A percentile compares a stretch with the other conserved stretches of the same genome.
These are phyloP conservation scores for Drosophila lacteicornis DNA, from an alignment of 1,140 invertebrate genomes.

Conservation along the genomic window DNA sequence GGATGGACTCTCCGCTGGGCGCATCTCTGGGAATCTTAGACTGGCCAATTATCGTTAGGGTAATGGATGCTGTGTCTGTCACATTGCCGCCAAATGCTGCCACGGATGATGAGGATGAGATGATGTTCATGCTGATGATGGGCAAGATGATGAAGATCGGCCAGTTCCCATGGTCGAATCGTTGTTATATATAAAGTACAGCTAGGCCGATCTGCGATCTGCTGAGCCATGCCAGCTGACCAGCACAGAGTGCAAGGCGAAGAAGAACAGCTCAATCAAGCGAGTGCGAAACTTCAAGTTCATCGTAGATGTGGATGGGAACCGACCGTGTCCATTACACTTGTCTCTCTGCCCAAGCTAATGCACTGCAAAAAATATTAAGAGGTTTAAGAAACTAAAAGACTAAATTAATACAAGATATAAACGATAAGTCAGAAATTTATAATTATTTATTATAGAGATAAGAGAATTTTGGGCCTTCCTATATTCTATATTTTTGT, in stretches of 20 bases:
- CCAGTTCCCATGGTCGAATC: slow-evolving; percentile 57
- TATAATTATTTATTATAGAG: background rate
- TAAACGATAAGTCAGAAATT: background rate
- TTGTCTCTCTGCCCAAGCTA: slow-evolving; percentile 19
- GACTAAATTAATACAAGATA: too few relatives aligned
- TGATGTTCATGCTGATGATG: too few relatives aligned
- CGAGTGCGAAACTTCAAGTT: slow-evolving; percentile 56
- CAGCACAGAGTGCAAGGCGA: slow-evolving; percentile 29
- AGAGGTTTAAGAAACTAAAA: too few relatives aligned
- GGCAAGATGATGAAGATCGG: slow-evolving; percentile 28
- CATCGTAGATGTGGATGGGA: slow-evolving; percentile 51
- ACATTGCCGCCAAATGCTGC: slow-evolving; percentile 30
- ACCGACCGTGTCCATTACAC: slow-evolving; percentile 67
- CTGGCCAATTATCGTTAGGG: slow-evolving; percentile 48
- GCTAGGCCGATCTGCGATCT: slow-evolving; percentile 66
- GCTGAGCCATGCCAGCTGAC: slow-evolving; percentile 55
- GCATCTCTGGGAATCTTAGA: slow-evolving; percentile 12
- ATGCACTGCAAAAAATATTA: slow-evolving; percentile 1
- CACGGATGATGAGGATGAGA: slow-evolving; percentile 23
- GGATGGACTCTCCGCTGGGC: too few relatives aligned
- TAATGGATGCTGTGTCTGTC: slow-evolving; percentile 53
- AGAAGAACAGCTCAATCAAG: slow-evolving; percentile 79
- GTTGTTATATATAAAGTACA: slow-evolving; percentile 72
- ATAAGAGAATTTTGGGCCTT: background rate
- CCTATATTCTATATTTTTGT: background rate